Evolutionary conservation across 2,113 vertebrate genomes (phyloP).

Genomic region (Brachypodius melanocephalos): DNA sequence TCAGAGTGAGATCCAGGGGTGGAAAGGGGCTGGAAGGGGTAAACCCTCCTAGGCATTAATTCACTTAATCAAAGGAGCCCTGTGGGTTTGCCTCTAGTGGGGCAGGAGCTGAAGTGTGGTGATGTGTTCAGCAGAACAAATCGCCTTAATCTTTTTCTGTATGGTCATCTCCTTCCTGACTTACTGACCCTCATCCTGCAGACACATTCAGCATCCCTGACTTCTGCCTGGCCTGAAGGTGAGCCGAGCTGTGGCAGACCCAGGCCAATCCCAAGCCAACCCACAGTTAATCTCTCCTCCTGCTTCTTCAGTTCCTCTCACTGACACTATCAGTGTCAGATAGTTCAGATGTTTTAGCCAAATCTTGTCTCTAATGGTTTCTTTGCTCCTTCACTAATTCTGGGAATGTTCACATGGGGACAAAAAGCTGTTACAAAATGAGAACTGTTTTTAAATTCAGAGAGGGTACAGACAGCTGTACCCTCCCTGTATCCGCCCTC

Average conservation of each 20-base stretch:
- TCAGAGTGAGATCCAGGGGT: background rate
- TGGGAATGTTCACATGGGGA: background rate
- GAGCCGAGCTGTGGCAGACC: background rate
- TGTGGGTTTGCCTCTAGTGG: background rate
- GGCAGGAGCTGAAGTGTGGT: background rate
- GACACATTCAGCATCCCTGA: background rate
- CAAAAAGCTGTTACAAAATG: background rate
- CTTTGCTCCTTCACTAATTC: background rate
- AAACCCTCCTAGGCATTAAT: background rate
- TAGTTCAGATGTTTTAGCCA: background rate
- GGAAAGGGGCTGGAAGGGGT: background rate
- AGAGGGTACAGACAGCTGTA: background rate
- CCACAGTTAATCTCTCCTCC: background rate
- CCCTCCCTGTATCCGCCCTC: background rate
- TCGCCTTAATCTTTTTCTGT: background rate
- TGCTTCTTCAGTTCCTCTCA: background rate
- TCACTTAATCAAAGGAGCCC: background rate
- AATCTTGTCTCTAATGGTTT: background rate
- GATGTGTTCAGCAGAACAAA: background rate
- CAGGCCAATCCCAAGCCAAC: background rate
- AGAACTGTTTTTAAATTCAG: constrained; percentile 48
- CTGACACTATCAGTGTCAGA: background rate
- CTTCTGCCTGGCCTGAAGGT: background rate
- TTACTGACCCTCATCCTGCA: background rate
- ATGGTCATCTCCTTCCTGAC: background rate